Evolutionary conservation across 2,888 invertebrate species (phyloP).

Genomic region (Lymantria monacha): DNA sequence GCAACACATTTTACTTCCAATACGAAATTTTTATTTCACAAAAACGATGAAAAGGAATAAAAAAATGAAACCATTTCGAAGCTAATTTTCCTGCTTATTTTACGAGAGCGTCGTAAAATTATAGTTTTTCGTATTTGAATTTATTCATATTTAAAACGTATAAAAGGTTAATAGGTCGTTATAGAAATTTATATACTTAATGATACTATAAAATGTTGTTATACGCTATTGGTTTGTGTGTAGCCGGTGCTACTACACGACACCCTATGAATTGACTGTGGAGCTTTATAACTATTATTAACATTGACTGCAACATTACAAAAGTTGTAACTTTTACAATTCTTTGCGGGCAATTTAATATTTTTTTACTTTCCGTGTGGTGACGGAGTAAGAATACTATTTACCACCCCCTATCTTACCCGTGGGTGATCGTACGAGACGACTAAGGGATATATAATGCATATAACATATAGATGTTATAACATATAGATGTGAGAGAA

Average conservation of each 20-base stretch:
- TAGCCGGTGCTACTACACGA: not conserved
- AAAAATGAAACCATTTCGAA: constrained; percentile 8
- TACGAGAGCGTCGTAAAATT: constrained; percentile 23
- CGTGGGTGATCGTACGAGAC: no score
- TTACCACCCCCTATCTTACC: no score
- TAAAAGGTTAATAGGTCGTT: constrained; percentile 30
- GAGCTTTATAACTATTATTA: constrained; percentile 24
- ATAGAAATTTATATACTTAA: constrained; percentile 19
- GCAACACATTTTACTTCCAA: no score
- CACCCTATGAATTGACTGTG: constrained; percentile 10
- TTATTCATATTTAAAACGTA: constrained; percentile 22
- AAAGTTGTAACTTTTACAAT: constrained; percentile 24
- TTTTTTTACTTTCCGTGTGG: constrained; percentile 2
- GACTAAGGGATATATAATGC: no score
- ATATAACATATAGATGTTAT: no score
- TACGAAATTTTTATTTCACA: not conserved
- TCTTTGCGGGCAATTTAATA: constrained; percentile 20
- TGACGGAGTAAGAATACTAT: no score
- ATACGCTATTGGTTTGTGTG: constrained; percentile 1
- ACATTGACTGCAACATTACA: constrained; percentile 24
- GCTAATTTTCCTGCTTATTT: constrained; percentile 15
- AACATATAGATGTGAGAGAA: no score
- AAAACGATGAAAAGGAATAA: constrained; percentile 4
- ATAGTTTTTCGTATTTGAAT: constrained; percentile 15
- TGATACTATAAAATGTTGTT: constrained; percentile 22